These are phyloP conservation scores for Luscinia megarhynchos DNA, from an alignment of 2,797 vertebrate genomes.

Conservation along the genomic window DNA sequence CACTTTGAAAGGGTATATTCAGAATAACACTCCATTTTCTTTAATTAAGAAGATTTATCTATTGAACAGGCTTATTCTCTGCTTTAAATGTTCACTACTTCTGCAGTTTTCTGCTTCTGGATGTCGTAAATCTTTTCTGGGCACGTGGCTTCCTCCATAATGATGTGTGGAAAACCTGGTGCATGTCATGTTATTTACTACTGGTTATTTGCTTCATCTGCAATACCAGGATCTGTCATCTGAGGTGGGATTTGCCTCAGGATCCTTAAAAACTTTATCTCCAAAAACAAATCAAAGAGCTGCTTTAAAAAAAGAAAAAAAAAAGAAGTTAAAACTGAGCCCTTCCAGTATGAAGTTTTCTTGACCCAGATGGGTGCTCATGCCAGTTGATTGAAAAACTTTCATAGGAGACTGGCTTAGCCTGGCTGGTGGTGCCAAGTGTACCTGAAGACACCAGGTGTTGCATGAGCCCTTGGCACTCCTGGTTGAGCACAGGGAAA, in stretches of 20 bases:
- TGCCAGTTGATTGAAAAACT: neutral
- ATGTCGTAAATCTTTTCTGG: neutral
- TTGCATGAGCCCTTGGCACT: neutral
- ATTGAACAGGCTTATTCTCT: neutral
- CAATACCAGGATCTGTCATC: neutral
- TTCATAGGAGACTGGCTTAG: neutral
- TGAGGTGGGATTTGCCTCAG: neutral
- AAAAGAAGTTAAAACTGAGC: accelerated
- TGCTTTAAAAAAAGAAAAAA: neutral
- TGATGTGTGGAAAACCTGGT: neutral
- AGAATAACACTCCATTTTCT: neutral
- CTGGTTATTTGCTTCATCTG: neutral
- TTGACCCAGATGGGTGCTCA: neutral
- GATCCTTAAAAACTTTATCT: neutral
- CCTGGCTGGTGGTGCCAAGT: neutral
- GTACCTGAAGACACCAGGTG: neutral
- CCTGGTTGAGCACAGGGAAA: neutral
- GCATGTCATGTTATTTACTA: neutral
- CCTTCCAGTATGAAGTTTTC: neutral
- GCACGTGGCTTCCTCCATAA: neutral
- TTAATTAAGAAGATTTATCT: neutral
- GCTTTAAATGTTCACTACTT: neutral
- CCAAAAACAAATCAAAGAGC: neutral
- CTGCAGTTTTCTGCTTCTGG: slow-evolving; percentile 2
- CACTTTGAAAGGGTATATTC: neutral